Evolutionary conservation across 2,113 vertebrate species (phyloP).

Genomic region (Peromyscus leucopus): DNA sequence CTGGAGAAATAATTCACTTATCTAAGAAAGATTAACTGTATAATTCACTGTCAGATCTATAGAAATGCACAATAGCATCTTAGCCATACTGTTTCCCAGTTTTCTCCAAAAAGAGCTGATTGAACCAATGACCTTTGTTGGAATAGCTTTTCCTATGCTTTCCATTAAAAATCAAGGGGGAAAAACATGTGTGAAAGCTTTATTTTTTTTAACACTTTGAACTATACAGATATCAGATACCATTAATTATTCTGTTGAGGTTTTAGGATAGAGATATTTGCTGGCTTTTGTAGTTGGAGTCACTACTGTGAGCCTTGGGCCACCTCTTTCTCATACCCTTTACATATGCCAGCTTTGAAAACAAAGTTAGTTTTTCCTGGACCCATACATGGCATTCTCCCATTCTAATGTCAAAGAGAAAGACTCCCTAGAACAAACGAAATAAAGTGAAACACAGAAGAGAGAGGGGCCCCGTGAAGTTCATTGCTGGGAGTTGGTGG

Average conservation of each 20-base stretch:
- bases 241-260: slow-evolving; percentile 28
- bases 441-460: not conserved
- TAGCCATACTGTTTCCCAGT: not conserved
- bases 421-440: slow-evolving; percentile 27
- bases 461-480: slow-evolving; percentile 14
- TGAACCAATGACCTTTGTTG: not conserved
- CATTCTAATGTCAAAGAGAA: not conserved
- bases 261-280: not conserved
- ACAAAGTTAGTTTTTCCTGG: not conserved
- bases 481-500: slow-evolving; percentile 22
- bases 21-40: not conserved
- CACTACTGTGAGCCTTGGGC: not conserved
- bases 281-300: not conserved
- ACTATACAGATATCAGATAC: not conserved
- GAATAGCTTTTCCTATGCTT: slow-evolving; percentile 3
- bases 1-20: slow-evolving; percentile 40
- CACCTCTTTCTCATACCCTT: not conserved
- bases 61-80: not conserved
- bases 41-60: not conserved
- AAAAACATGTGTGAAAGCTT: not conserved
- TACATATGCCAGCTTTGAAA: slow-evolving; percentile 18
- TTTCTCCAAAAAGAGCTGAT: slow-evolving; percentile 3
- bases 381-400: not conserved
- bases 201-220: not conserved
- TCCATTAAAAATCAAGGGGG: slow-evolving; percentile 20